These are phyloP conservation scores for Branchipolynoe longqiensis DNA, from an alignment of 2,888 invertebrate species.

Conservation along the genomic window DNA sequence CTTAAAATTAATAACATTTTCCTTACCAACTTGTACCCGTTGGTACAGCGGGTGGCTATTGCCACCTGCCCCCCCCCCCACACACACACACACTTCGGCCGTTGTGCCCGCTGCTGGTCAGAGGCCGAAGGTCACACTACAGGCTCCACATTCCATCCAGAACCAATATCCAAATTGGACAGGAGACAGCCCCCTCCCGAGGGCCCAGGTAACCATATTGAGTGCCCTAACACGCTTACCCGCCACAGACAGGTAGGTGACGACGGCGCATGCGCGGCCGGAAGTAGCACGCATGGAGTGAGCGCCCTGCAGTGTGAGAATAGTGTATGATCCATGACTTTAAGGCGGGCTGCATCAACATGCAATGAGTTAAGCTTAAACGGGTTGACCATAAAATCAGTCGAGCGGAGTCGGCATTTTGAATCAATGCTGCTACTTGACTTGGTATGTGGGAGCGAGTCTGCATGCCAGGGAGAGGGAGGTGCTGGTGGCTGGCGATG, in stretches of 20 bases:
- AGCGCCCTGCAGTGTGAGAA: no score
- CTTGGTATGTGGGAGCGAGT: no score
- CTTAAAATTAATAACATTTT: no score
- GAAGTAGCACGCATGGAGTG: not conserved
- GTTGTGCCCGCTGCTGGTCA: no score
- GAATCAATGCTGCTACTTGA: no score
- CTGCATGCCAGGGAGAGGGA: not conserved
- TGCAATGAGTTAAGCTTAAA: not conserved
- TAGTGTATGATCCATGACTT: not conserved
- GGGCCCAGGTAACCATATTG: slow-evolving; percentile 55
- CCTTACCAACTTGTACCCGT: no score
- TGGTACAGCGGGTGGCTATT: no score
- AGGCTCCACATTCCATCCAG: not conserved
- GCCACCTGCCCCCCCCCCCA: not conserved
- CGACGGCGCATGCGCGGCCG: not conserved
- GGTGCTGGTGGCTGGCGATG: not conserved
- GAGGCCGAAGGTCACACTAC: not conserved
- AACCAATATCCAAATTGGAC: slow-evolving; percentile 54
- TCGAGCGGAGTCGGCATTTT: no score
- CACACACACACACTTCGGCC: no score
- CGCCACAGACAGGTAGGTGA: not conserved
- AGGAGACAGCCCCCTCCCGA: slow-evolving; percentile 45
- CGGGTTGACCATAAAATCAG: no score
- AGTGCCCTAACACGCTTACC: slow-evolving; percentile 30
- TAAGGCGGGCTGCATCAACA: not conserved